Conservation (phyloP, 2,113 vertebrate genomes). For the Rhombomys opimus region DNA sequence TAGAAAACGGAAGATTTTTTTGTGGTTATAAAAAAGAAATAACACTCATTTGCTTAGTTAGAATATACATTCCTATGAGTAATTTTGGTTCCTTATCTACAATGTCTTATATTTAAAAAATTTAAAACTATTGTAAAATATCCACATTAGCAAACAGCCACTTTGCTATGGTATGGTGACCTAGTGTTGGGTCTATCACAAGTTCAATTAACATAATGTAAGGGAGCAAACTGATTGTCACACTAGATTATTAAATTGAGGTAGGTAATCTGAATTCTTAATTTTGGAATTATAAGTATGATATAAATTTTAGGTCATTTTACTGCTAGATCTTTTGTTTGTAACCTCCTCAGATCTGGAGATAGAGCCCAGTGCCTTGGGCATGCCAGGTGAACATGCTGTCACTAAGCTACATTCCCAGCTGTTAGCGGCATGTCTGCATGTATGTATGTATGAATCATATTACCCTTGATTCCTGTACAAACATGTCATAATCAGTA, state of each 20-base stretch:
- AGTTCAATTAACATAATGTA: not conserved
- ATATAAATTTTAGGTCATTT: not conserved
- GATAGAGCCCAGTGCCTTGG: not conserved
- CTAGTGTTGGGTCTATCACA: not conserved
- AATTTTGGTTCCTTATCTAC: conserved; percentile 34
- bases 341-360: not conserved
- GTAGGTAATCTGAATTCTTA: conserved; percentile 13
- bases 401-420: not conserved
- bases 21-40: not conserved
- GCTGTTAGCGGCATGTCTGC: not conserved
- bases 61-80: not conserved
- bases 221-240: not conserved
- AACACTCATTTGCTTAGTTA: conserved; percentile 1
- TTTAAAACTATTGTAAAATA: not conserved
- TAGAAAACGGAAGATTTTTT: not conserved
- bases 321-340: not conserved
- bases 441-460: not conserved
- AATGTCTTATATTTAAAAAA: conserved; percentile 31
- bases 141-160: not conserved
- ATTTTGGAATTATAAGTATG: not conserved
- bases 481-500: not conserved
- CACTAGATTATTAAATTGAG: not conserved
- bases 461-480: not conserved
- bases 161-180: not conserved
- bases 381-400: not conserved